A percentile compares a stretch with the other conserved stretches of the same genome.
Conservation (phyloP, 1,140 invertebrate genomes). For the Probaryconus sp. region DNA sequence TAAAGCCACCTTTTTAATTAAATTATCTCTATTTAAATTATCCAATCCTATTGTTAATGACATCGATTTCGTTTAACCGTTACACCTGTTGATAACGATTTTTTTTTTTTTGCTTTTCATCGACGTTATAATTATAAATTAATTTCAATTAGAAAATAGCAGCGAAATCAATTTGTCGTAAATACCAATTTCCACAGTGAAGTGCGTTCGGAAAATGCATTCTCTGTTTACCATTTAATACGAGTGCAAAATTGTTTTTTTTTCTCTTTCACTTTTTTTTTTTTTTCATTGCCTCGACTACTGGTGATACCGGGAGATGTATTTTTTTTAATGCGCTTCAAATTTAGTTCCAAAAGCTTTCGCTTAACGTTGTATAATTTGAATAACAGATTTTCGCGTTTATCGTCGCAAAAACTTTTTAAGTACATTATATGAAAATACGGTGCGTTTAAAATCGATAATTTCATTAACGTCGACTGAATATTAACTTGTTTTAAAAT, state of each 20-base stretch:
- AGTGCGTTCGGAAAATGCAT: conserved; percentile 24
- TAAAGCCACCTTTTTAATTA: too few species aligned
- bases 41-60: too few species aligned
- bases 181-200: conserved; percentile 25
- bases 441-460: conserved; percentile 6
- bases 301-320: conserved; percentile 22
- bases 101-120: too few species aligned
- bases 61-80: too few species aligned
- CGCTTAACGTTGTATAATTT: conserved; percentile 45
- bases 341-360: conserved; percentile 45
- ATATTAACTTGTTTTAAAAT: too few species aligned
- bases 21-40: too few species aligned
- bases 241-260: conserved; percentile 27
- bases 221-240: conserved; percentile 36
- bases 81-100: too few species aligned
- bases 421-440: conserved; percentile 36
- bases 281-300: too few species aligned
- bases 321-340: conserved; percentile 42
- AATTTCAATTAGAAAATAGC: too few species aligned
- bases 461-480: too few species aligned
- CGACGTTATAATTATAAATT: too few species aligned
- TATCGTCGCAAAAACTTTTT: conserved; percentile 32
- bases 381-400: conserved; percentile 44
- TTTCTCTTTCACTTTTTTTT: conserved; percentile 35
- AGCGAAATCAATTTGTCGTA: conserved; percentile 17